These are phyloP conservation scores for Pseudorectes ferrugineus DNA, from an alignment of 2,113 vertebrate species.

Conservation along the genomic window DNA sequence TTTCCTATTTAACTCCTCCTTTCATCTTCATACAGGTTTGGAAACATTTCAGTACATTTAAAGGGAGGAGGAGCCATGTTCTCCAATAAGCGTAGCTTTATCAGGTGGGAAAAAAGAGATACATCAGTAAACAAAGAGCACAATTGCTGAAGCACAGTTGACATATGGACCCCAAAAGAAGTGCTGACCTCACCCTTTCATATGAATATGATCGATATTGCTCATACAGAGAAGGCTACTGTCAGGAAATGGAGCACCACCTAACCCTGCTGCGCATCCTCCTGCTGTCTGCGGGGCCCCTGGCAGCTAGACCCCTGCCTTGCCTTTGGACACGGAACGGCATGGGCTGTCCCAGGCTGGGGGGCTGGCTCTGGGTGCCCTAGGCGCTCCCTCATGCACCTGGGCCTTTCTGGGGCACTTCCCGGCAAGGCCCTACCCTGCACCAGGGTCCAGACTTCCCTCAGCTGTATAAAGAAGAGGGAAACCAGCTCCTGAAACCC, in stretches of 20 bases:
- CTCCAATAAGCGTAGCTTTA: not conserved
- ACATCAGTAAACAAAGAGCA: not conserved
- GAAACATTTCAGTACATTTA: slow-evolving; percentile 12
- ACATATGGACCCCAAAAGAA: not conserved
- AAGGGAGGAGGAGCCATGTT: not conserved
- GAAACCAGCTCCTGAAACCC: not conserved
- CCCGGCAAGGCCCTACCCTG: not conserved
- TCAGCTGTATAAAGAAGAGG: not conserved
- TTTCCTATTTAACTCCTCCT: slow-evolving; percentile 9
- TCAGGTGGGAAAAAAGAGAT: not conserved
- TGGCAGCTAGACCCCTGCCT: not conserved
- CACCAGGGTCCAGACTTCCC: not conserved
- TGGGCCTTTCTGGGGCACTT: not conserved
- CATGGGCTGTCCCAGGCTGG: not conserved
- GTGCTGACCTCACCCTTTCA: not conserved
- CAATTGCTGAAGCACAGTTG: not conserved
- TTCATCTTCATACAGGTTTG: not conserved
- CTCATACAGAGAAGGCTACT: not conserved
- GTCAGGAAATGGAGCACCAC: not conserved
- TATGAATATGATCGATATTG: not conserved
- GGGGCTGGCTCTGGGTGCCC: not conserved
- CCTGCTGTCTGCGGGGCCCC: accelerated
- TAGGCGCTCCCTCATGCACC: accelerated
- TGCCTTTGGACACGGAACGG: accelerated
- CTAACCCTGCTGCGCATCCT: not conserved